phyloP scores from a whole-genome alignment of 1,140 invertebrate species.

The Drosophila subobscura region DNA sequence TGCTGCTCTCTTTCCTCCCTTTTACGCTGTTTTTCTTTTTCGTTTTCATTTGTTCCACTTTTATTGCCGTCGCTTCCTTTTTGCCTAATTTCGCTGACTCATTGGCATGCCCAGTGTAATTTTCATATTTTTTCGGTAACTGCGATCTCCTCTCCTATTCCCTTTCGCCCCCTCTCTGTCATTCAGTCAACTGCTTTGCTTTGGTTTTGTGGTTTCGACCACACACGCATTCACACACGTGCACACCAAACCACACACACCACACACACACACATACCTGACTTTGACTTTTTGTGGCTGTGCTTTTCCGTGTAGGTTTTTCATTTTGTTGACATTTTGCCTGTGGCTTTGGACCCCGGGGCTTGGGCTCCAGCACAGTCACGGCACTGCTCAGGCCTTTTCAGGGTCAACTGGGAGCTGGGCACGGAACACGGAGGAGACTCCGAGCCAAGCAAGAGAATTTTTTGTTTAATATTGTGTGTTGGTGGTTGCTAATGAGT shows the following conservation, averaged over 20 bases:
- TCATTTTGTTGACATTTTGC: constrained; percentile 49
- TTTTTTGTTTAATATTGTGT: constrained; percentile 13
- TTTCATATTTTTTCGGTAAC: constrained; percentile 24
- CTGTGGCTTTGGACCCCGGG: constrained; percentile 15
- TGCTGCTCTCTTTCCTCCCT: constrained; percentile 15
- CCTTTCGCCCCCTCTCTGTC: background rate
- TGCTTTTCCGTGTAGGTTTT: constrained; percentile 23
- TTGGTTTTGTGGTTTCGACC: constrained; percentile 39
- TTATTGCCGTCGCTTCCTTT: constrained; percentile 53
- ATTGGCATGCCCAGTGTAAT: constrained; percentile 51
- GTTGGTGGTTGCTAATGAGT: constrained; percentile 5
- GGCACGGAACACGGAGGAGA: background rate
- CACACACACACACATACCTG: constrained; percentile 15
- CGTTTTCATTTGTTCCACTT: constrained; percentile 52
- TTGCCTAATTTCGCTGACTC: constrained; percentile 64
- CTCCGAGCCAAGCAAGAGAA: background rate
- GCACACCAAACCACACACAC: no score
- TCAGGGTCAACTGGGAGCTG: constrained; percentile 4
- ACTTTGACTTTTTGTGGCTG: constrained; percentile 25
- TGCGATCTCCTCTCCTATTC: constrained; percentile 4
- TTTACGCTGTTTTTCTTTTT: constrained; percentile 22
- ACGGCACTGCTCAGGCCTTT: background rate
- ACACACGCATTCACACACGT: constrained; percentile 14
- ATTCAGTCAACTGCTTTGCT: constrained; percentile 2
- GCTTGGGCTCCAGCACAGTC: background rate